Percentiles rank a stretch among this genome's conserved stretches.
Conservation (phyloP, 2,797 vertebrate genomes). For the Hapalemur alaotrensis region DNA sequence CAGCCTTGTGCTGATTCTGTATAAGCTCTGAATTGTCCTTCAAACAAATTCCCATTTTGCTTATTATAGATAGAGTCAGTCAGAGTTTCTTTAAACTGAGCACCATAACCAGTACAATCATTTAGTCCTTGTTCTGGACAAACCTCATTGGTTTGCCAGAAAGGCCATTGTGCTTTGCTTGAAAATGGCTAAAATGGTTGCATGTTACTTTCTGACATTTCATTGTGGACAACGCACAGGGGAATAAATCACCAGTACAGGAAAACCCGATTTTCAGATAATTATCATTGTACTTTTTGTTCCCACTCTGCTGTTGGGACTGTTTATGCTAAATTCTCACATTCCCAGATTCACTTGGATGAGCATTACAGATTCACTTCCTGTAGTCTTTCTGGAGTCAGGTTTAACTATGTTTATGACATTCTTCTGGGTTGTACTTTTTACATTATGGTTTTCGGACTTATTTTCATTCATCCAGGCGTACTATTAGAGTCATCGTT, state of each 20-base stretch:
- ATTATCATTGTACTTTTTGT: conserved; percentile 35
- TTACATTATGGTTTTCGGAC: background rate
- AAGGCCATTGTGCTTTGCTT: background rate
- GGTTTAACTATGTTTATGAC: background rate
- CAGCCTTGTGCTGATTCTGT: background rate
- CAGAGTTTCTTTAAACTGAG: background rate
- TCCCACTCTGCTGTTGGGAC: background rate
- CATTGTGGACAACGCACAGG: background rate
- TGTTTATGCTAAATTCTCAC: conserved; percentile 17
- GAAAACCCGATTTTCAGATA: conserved; percentile 53
- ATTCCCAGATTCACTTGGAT: background rate
- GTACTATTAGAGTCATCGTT: background rate
- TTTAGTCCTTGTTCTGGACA: conserved; percentile 11
- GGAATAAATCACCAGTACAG: conserved; percentile 1
- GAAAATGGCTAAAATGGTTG: conserved; percentile 14
- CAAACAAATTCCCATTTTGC: background rate
- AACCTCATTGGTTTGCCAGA: conserved; percentile 29
- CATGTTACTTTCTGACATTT: conserved; percentile 5
- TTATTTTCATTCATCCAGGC: background rate
- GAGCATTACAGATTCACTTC: background rate
- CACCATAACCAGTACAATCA: background rate
- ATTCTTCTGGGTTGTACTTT: background rate
- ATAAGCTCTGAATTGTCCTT: background rate
- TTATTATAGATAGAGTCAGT: background rate
- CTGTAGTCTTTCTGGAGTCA: background rate